These are phyloP conservation scores for Alaudala cheleensis DNA, from an alignment of 2,113 vertebrate genomes.

Conservation along the genomic window DNA sequence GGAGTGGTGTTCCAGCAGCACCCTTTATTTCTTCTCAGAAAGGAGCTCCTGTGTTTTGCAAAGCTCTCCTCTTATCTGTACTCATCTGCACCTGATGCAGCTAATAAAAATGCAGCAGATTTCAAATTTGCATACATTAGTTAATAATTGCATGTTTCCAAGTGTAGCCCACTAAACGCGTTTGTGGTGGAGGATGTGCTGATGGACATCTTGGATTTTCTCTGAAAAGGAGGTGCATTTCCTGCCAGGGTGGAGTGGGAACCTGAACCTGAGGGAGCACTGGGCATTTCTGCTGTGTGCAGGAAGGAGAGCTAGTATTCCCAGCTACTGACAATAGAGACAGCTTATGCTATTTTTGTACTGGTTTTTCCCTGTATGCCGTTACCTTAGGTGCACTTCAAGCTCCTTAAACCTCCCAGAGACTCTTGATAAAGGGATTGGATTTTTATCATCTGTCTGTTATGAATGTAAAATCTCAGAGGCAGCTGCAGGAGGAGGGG, in stretches of 20 bases:
- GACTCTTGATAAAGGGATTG: not conserved
- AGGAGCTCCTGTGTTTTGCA: conserved; percentile 3
- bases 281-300: not conserved
- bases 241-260: not conserved
- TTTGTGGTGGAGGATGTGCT: not conserved
- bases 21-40: conserved; percentile 14
- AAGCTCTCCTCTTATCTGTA: not conserved
- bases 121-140: conserved; percentile 10
- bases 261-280: not conserved
- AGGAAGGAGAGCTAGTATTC: not conserved
- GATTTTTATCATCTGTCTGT: not conserved
- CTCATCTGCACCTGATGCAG: conserved; percentile 34
- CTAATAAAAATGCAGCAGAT: conserved; percentile 26
- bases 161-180: not conserved
- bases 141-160: not conserved
- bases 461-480: not conserved
- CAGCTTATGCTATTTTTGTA: not conserved
- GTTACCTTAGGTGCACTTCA: not conserved
- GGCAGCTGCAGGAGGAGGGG: not conserved
- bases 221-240: not conserved
- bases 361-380: not conserved
- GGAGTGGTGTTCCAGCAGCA: conserved; percentile 25
- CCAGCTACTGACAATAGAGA: not conserved
- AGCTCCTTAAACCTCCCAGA: not conserved
- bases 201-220: not conserved